Evolutionary conservation across 2,113 vertebrate genomes (phyloP).

Genomic region (Cyanocitta stelleri): DNA sequence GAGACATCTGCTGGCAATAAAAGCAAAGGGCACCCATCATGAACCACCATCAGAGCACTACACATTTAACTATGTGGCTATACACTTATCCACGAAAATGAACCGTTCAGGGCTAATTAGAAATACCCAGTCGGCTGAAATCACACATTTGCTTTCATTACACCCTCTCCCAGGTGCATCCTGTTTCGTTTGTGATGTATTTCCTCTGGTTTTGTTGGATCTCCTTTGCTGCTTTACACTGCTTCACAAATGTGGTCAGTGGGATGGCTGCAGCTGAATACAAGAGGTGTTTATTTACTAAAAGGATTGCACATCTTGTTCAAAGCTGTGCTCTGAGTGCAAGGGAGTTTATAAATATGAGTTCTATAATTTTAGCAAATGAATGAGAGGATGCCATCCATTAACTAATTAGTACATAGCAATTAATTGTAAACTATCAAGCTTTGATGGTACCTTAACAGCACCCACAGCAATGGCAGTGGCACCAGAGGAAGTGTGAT

Average conservation of each 20-base stretch:
- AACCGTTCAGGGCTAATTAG: neutral
- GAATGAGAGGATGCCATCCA: neutral
- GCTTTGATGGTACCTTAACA: neutral
- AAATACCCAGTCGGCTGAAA: neutral
- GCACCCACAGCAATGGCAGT: neutral
- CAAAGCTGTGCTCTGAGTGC: neutral
- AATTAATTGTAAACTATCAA: neutral
- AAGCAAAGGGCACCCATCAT: neutral
- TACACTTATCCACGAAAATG: neutral
- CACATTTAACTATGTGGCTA: neutral
- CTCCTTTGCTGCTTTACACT: neutral
- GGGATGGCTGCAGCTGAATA: neutral
- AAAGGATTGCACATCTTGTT: neutral
- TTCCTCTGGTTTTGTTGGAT: neutral
- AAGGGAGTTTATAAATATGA: neutral
- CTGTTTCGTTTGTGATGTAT: neutral
- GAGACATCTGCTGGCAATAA: slow-evolving; percentile 51
- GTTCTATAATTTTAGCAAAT: neutral
- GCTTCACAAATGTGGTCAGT: neutral
- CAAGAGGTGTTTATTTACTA: neutral
- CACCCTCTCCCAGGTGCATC: neutral
- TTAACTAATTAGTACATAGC: neutral
- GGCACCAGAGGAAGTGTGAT: neutral
- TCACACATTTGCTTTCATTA: neutral
- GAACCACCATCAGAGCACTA: neutral